Conservation (phyloP, 1,140 invertebrate genomes). For the Lordiphosa clarofinis region DNA sequence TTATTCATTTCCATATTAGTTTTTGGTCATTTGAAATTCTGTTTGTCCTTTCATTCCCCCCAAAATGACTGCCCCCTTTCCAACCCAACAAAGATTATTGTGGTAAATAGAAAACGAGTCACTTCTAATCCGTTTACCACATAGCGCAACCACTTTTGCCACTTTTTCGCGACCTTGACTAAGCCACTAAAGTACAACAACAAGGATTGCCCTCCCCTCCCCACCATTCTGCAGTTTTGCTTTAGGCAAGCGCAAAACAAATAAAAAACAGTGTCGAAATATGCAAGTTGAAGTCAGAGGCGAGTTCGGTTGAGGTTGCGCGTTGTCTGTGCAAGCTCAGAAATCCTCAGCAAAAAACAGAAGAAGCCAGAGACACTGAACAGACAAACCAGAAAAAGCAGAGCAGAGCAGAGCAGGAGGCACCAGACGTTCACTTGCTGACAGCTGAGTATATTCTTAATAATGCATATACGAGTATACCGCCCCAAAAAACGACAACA, state of each 20-base stretch:
- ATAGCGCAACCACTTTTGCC: no score
- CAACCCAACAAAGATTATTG: no score
- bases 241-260: neutral
- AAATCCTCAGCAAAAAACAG: constrained; percentile 17
- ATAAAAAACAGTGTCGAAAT: constrained; percentile 12
- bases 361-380: neutral
- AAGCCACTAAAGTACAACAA: no score
- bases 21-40: no score
- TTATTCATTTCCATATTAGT: no score
- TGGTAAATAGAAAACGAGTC: no score
- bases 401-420: constrained; percentile 11
- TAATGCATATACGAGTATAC: constrained; percentile 58
- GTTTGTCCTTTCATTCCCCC: no score
- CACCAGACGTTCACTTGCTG: constrained; percentile 64
- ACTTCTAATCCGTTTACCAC: no score
- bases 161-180: no score
- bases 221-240: no score
- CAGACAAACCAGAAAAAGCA: constrained; percentile 2
- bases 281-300: neutral
- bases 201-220: no score
- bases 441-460: constrained; percentile 74
- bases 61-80: no score
- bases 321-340: constrained; percentile 19
- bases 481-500: constrained; percentile 18
- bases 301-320: constrained; percentile 5